Evolutionary conservation across 1,140 invertebrate genomes (phyloP), one percentile per base, ranked within the genome.

Genomic region (Gonatopus flavifemur): DNA sequence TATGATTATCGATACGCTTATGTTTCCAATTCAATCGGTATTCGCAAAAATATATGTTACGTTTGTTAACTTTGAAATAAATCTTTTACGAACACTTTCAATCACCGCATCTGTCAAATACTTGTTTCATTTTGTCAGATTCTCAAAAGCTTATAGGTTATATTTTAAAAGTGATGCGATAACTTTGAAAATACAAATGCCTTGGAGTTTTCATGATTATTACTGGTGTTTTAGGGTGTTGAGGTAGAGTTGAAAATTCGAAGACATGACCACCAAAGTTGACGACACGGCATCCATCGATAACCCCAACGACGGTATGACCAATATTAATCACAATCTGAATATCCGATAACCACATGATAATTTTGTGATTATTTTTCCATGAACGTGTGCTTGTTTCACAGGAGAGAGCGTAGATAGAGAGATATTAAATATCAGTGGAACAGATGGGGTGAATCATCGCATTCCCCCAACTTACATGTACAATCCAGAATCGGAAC

Each of bases 401-500:
- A n/a, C 24, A 69, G 59, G 54, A 53, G 59, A 60, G 40, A 69
- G 66, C 33, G 52, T 69, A 40, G 69, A 67, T 22, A 70, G 72
- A 25, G 67, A 69, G 51, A 66, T 76, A 46, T 49, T 68, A 55
- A 64, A 54, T 24, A 62, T 75, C 30, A 64, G 57, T 62, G 66
- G 57, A 46, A 62, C 42, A 24, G 66, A 70, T 55, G 64, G 64
- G 16, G 57, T 59, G 20, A 62, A 57, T 56, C 73, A 72, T 37
- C 67, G 73, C 12, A 66, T 76, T 18, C 76, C 76, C 40, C 74
- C 76, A 3, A 72, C 67, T 22, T 78, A 78, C 64, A 59, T 77
- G 18, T 78, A 76, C 40, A 76, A 64, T 46, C 52, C 69, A 15
- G 64, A 65, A 46, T 66, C 66, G 8, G 70, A 74, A 13, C 66